Base-by-base conservation (phyloP, 2,888 invertebrate genomes). In the Blastobasis adustella region DNA sequence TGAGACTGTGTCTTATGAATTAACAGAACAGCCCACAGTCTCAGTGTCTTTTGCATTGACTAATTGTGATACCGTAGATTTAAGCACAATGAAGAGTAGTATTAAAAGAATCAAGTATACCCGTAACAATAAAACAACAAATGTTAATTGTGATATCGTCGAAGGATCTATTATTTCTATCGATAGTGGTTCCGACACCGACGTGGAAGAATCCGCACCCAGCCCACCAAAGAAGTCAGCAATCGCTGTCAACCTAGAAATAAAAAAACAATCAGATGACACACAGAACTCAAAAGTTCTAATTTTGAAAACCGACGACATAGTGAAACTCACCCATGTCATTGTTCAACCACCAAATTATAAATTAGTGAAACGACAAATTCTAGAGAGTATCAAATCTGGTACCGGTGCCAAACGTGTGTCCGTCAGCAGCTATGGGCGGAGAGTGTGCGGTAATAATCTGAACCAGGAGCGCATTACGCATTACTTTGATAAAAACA, bases 341-440 rank as follows among this genome's bases (percentile, higher is more conserved):
- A 85, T 80, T 71, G 75, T 85, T 61, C 84, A 86, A 65, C 84
- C 85, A 78, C 77, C 79, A 85, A 82, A 84, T 83, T 86, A 79
- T 71, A 87, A 79, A 80, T 75, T 80, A 67, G 73, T 82, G 63
- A 84, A 84, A 70, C 67, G 75, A 58, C 74, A 79, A 71, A 71
- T 70, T 73, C 62, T 62, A 54, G 62, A 70, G 60, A 69, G 62
- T 52, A 71, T 58, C 64, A 81, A 76, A 76, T 69, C 70, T 60
- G 69, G 65, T 61, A 71, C 58, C 61, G 57, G 52, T 54, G 69
- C 66, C 56, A 70, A 57, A 56, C 69, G 67, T 63, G 51, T 56
- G 47, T 58, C 62, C 54, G 56, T 60, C 50, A 72, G 69, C 56
- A 70, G 82, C 82, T 79, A 69, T 56, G 71, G 66, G 10, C 42